Evolutionary conservation across 1,140 invertebrate genomes (phyloP), one percentile per base, ranked within the genome.

Genomic region (Bilobella aurantiaca): DNA sequence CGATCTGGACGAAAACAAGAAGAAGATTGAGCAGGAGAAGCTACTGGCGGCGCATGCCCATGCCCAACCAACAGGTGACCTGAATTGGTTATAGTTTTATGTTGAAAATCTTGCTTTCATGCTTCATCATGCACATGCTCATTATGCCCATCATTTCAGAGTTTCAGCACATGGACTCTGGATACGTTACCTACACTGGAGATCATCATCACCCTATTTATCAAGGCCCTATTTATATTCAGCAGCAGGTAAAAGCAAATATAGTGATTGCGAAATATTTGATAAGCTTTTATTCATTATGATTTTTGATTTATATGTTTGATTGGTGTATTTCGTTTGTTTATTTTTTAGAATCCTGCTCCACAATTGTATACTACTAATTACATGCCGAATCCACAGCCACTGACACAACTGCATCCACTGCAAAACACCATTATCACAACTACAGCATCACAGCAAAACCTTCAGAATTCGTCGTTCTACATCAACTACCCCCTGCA

Each of bases 1-100:
- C 57, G 86, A 88, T 61, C 78, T 84, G 1, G 83, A 85, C 58
- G 83, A 84, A 37, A 75, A 79, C 28, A 79, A 82, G 76, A 75
- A 68, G 75, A 79, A 78, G 21, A 56, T n/a, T 18, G 30, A 59
- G 30, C 57, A 58, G 57, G 57, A 27, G 21, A 58, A 14, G 25
- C 3, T 29, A n/a, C n/a, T n/a, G n/a, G n/a, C n/a, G n/a, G n/a
- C n/a, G 49, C 49, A 56, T 3, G 28, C 28, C 5, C 30, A 32
- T 28, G 14, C 8, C 8, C 30, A 59, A 28, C 12, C 14, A 29
- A 59, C 58, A 28, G 27, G 58, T n/a, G n/a, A n/a, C n/a, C n/a
- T n/a, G n/a, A n/a, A n/a, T n/a, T n/a, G n/a, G n/a, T n/a, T 53
- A 53, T 23, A 42, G 34, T 42, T 42, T 12, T 8, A 42, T 42